Evolutionary conservation across 2,113 vertebrate genomes (phyloP), one percentile per base, ranked within the genome.

Genomic region (Conger conger): DNA sequence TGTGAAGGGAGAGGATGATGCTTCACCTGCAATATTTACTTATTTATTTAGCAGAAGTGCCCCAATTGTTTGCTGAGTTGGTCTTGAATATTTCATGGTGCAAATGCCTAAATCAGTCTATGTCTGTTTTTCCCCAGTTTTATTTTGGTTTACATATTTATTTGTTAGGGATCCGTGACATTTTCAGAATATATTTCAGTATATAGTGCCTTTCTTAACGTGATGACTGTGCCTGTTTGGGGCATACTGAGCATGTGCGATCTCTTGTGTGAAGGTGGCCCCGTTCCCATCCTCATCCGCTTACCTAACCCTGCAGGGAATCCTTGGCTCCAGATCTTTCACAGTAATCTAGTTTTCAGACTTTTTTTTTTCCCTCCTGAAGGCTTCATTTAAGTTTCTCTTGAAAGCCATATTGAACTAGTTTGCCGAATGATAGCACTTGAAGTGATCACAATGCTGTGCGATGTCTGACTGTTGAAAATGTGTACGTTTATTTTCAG

Each of bases 11-110:
- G 30, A 40, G 42, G 37, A 50, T 81, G 7, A 15, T 88, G 85
- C 77, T 87, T n/a, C n/a, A n/a, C n/a, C n/a, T n/a, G n/a, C n/a
- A n/a, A n/a, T 81, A 89, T 91, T 89, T 94, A 90, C 92, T 92
- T 89, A 91, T 92, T 82, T 92, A 3, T 90, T 86, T 82, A 87
- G 86, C 88, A 86, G 88, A 87, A 42, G 57, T 86, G 90, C 90
- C 88, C 90, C 87, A 91, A 89, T 92, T 93, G 91, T 92, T 94
- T 87, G 87, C 87, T 90, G 91, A 80, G 78, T 91, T 87, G 42
- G 5, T 78, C 82, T 79, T 94, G 33, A 93, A 94, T 93, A 89
- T 93, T 94, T 94, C 85, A 92, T 89, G 20, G 4, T 27, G 38
- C 60, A 82, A 89, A 91, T 87, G 90, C 90, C 84, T 90, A 87